Evolutionary conservation across 1,140 invertebrate species (phyloP).

Genomic region (Listronotus bonariensis): DNA sequence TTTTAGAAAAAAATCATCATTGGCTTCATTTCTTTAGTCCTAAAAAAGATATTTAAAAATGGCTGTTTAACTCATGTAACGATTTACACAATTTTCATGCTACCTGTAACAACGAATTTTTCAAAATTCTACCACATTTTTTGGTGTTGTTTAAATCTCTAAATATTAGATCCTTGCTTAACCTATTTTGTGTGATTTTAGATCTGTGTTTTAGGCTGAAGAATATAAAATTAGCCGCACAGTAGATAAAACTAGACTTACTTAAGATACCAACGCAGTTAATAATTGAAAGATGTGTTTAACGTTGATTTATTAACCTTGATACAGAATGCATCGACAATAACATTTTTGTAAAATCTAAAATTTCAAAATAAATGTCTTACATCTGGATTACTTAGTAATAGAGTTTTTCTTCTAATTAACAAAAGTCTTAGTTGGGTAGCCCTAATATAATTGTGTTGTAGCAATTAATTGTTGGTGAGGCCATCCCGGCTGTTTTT

Average conservation of each 20-base stretch:
- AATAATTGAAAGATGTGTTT: not conserved
- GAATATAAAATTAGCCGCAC: not conserved
- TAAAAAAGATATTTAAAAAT: constrained; percentile 1
- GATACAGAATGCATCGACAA: not conserved
- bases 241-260: not conserved
- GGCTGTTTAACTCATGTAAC: not conserved
- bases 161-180: not conserved
- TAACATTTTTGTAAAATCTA: not conserved
- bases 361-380: not conserved
- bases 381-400: not conserved
- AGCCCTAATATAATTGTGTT: constrained; percentile 52
- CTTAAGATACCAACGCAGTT: not conserved
- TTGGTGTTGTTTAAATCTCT: not conserved
- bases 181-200: constrained; percentile 2
- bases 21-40: not conserved
- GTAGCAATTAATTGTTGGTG: constrained; percentile 50
- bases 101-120: constrained; percentile 27
- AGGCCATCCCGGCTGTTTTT: constrained; percentile 45
- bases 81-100: not conserved
- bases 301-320: too few relatives aligned
- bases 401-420: constrained; percentile 9
- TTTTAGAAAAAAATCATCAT: not conserved
- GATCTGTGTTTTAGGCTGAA: constrained; percentile 13
- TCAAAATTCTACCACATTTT: constrained; percentile 8
- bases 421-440: constrained; percentile 31